Evolutionary conservation across 2,888 invertebrate species (phyloP).

Genomic region (Pemphredon lugubris): DNA sequence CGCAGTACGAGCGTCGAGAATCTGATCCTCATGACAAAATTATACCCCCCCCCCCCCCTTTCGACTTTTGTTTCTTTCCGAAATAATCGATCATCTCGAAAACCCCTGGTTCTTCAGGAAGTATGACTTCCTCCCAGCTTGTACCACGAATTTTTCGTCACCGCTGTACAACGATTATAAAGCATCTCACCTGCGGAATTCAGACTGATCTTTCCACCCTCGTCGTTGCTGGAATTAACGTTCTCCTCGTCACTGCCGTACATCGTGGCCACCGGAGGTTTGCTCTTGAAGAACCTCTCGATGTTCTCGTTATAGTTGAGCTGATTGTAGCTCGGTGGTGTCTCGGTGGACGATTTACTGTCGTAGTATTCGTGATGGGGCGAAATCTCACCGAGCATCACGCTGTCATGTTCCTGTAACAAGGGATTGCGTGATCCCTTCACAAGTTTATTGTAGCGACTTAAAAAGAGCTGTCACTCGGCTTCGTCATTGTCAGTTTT

Average conservation of each 20-base stretch:
- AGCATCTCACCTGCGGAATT: conserved; percentile 62
- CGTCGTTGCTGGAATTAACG: conserved; percentile 69
- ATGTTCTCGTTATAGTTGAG: conserved; percentile 93
- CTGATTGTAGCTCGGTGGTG: conserved; percentile 92
- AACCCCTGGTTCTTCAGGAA: too few species aligned
- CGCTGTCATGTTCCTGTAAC: conserved; percentile 88
- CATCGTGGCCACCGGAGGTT: conserved; percentile 59
- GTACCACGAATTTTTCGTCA: too few species aligned
- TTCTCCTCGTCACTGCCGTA: conserved; percentile 75
- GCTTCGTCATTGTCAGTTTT: conserved; percentile 45
- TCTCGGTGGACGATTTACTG: conserved; percentile 90
- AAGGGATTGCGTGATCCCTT: conserved; percentile 79
- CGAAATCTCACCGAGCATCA: conserved; percentile 92
- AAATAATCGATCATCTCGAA: too few species aligned
- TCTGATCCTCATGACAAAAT: too few species aligned
- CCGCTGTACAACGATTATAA: too few species aligned
- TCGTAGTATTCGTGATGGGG: conserved; percentile 91
- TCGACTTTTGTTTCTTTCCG: too few species aligned
- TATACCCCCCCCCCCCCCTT: too few species aligned
- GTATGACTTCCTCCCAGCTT: too few species aligned
- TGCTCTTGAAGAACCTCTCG: conserved; percentile 83
- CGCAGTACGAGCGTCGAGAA: too few species aligned
- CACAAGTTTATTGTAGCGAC: conserved; percentile 74
- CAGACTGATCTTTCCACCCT: conserved; percentile 65
- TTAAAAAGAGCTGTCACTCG: conserved; percentile 55